These are phyloP conservation scores for Euplexia lucipara DNA, from an alignment of 2,888 invertebrate species.

Conservation along the genomic window DNA sequence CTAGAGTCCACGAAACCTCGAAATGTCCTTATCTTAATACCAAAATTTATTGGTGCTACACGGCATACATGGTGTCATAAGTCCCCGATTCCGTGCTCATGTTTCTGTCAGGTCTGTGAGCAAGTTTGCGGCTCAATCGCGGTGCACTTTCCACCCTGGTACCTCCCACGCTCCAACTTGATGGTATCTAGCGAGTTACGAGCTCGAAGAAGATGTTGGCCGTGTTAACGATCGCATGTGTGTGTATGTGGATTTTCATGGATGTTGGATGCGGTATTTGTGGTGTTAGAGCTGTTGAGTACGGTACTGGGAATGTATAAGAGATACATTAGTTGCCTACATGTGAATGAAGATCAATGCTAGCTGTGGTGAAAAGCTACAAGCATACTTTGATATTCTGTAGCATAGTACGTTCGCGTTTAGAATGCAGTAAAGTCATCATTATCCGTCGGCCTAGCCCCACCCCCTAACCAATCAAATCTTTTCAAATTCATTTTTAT, in stretches of 20 bases:
- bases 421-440: no score
- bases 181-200: conserved; percentile 75
- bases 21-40: conserved; percentile 75
- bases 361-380: not conserved
- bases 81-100: conserved; percentile 69
- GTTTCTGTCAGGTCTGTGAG: conserved; percentile 59
- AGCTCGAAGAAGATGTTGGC: conserved; percentile 66
- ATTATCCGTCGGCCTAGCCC: no score
- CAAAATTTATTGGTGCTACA: conserved; percentile 71
- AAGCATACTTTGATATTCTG: no score
- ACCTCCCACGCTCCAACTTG: conserved; percentile 66
- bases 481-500: no score
- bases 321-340: not conserved
- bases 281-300: not conserved
- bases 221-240: conserved; percentile 66
- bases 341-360: not conserved
- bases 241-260: conserved; percentile 47
- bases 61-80: conserved; percentile 74
- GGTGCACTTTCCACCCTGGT: conserved; percentile 61
- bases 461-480: no score
- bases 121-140: conserved; percentile 59
- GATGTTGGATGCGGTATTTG: conserved; percentile 46
- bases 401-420: no score
- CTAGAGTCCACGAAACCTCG: conserved; percentile 53
- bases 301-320: conserved; percentile 1